Percentiles rank a stretch among this genome's conserved stretches.
These are phyloP conservation scores for Brachionus plicatilis DNA, from an alignment of 1,140 invertebrate genomes.

Conservation along the genomic window DNA sequence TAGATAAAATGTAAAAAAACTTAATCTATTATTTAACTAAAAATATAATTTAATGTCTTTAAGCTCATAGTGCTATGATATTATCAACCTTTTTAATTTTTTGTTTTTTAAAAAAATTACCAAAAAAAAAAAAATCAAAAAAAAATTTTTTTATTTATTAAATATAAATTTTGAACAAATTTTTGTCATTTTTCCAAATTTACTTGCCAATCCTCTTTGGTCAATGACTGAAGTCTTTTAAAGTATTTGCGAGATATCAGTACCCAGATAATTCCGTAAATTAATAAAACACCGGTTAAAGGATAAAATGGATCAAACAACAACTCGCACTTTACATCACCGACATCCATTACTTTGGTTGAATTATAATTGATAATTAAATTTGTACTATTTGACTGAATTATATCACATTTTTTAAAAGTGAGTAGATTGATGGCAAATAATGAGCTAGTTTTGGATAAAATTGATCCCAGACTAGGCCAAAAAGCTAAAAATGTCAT, in stretches of 20 bases:
- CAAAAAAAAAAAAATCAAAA: too few species aligned
- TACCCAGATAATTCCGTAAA: constrained; percentile 3
- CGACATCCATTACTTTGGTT: not conserved
- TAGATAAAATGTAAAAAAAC: too few species aligned
- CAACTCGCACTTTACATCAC: not conserved
- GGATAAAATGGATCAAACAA: constrained; percentile 27
- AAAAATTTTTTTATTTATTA: too few species aligned
- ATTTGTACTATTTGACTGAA: not conserved
- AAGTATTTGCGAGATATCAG: not conserved
- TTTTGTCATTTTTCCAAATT: not conserved
- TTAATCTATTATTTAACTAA: too few species aligned
- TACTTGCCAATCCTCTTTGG: not conserved
- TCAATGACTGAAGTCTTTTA: not conserved
- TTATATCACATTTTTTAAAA: not conserved
- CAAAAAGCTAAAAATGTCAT: constrained; percentile 31
- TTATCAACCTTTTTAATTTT: too few species aligned
- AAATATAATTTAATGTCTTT: too few species aligned
- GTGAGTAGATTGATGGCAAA: constrained; percentile 7
- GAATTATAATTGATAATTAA: not conserved
- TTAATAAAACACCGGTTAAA: not conserved
- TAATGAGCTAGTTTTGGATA: not conserved
- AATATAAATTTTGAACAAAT: too few species aligned
- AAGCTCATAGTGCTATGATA: too few species aligned
- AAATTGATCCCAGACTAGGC: not conserved
- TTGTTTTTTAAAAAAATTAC: too few species aligned